Evolutionary conservation across 2,113 vertebrate genomes (phyloP), one percentile per base, ranked within the genome.

Genomic region (Brachionichthys hirsutus): DNA sequence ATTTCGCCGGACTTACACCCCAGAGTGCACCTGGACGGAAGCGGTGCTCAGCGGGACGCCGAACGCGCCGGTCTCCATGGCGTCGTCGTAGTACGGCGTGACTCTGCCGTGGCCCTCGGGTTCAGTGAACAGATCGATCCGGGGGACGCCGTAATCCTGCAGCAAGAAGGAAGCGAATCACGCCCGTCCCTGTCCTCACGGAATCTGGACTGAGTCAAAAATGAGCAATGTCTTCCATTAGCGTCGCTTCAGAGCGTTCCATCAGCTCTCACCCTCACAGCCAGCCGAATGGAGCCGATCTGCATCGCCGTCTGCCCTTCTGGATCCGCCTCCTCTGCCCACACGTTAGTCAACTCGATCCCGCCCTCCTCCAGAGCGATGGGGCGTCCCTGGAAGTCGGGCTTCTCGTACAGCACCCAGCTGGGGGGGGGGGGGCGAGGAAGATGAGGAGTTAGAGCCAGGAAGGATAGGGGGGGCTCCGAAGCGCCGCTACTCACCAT

Each of bases 371-470:
- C 95, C 85, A 98, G 48, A 1, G 95, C 90, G 45, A 97, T 80
- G 58, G 84, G 89, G 11, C 91, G 90, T 0, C 96, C 96, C 86
- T 94, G 92, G 83, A 95, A 98, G 83, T 92, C 90, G 6, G 94
- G 94, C 69, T 93, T 95, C 77, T 98, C 94, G 54, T 95, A 96
- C 12, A 98, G 88, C 76, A 98, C 77, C 96, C 96, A 98, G 78
- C 96, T 98, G 85, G 53, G 74, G 24, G 4, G 30, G 18, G n/a
- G n/a, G n/a, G n/a, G n/a, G n/a, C n/a, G n/a, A n/a, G n/a, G n/a
- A n/a, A n/a, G n/a, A n/a, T n/a, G n/a, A n/a, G n/a, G n/a, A n/a
- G n/a, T n/a, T n/a, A n/a, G n/a, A n/a, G n/a, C n/a, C n/a, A n/a
- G n/a, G n/a, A n/a, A n/a, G n/a, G n/a, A n/a, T n/a, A n/a, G n/a